phyloP scores from a whole-genome alignment of 2,888 invertebrate genomes.

The Acleris holmiana region DNA sequence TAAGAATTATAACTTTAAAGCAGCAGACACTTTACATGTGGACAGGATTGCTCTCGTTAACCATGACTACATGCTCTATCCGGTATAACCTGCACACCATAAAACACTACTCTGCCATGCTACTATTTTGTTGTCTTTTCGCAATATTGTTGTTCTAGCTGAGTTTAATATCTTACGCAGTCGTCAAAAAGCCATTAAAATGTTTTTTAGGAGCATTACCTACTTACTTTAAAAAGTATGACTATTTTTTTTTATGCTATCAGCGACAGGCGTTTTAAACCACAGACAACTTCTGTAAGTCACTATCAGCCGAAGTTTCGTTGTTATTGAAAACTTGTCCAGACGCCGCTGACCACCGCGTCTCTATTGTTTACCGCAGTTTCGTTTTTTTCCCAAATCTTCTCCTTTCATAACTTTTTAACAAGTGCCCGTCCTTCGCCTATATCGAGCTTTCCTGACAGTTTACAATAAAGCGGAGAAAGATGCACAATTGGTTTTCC shows the following conservation, averaged over 20 bases:
- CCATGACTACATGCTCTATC: too few species aligned
- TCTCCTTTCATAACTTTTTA: conserved; percentile 62
- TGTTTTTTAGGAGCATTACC: too few species aligned
- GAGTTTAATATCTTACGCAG: too few species aligned
- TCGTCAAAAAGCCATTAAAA: too few species aligned
- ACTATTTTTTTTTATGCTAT: background rate
- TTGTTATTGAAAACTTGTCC: conserved; percentile 63
- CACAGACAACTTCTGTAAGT: conserved; percentile 26
- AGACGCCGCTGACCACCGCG: conserved; percentile 50
- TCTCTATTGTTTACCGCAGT: conserved; percentile 60
- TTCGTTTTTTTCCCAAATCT: conserved; percentile 58
- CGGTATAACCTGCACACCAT: too few species aligned
- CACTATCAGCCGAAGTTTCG: conserved; percentile 48
- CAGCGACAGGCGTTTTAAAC: conserved; percentile 28
- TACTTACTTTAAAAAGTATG: too few species aligned
- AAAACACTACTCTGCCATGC: too few species aligned
- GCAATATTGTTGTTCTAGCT: too few species aligned
- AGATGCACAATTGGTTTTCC: conserved; percentile 61
- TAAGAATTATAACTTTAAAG: background rate
- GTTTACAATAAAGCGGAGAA: conserved; percentile 55
- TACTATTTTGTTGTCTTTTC: too few species aligned
- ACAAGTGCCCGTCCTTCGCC: conserved; percentile 57
- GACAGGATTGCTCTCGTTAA: too few species aligned
- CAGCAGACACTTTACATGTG: too few species aligned
- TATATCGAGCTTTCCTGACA: conserved; percentile 59